These are phyloP conservation scores for Hydractinia symbiolongicarpus DNA, from an alignment of 30 jellyfish, hydroid and myxozoan genomes.

Conservation along the genomic window DNA sequence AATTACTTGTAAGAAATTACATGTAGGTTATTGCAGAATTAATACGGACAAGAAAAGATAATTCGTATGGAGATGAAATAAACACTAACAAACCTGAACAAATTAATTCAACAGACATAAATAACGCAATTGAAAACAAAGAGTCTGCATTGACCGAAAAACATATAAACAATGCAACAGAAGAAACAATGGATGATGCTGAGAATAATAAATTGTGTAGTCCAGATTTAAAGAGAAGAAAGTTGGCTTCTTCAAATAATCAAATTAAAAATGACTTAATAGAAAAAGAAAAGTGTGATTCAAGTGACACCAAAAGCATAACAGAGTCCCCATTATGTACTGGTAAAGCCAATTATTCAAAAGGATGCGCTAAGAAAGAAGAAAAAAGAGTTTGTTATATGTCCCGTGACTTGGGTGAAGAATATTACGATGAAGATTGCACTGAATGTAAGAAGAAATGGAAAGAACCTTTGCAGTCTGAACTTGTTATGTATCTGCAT, in stretches of 20 bases:
- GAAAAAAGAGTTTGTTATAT: constrained; percentile 6
- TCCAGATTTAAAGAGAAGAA: not conserved
- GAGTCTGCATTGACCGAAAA: not conserved
- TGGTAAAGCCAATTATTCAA: not conserved
- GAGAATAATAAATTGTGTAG: not conserved
- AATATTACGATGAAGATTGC: constrained; percentile 60
- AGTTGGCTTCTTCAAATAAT: not conserved
- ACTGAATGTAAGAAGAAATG: constrained; percentile 69
- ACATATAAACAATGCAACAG: not conserved
- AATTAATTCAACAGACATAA: not conserved
- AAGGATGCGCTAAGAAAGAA: not conserved
- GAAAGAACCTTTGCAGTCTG: constrained; percentile 60
- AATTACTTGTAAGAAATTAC: not conserved
- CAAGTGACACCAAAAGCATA: too few species aligned
- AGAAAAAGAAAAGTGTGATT: not conserved
- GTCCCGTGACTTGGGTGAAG: constrained; percentile 27
- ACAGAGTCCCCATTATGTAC: not conserved
- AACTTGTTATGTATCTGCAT: constrained; percentile 80
- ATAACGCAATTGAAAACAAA: not conserved
- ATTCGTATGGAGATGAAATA: not conserved
- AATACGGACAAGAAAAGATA: constrained; percentile 34
- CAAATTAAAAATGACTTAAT: not conserved
- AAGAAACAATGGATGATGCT: not conserved
- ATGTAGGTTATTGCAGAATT: constrained; percentile 36
- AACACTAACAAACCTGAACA: not conserved